phyloP scores from a whole-genome alignment of 2,113 vertebrate genomes.

The Ameiurus melas region DNA sequence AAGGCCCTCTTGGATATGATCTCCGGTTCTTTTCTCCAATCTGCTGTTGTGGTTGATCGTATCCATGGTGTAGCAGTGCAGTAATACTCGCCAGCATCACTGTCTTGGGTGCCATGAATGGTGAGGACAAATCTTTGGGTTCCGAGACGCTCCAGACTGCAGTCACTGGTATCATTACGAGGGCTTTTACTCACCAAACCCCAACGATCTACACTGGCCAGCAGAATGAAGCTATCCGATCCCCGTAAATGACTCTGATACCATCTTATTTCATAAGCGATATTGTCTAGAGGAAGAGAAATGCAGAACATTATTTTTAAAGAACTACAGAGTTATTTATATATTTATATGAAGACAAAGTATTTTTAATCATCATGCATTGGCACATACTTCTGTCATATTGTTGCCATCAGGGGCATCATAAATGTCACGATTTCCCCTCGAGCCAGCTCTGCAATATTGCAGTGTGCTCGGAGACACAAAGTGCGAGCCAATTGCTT shows the following conservation, averaged over 20 bases:
- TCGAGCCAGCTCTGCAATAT: no score
- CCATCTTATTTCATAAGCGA: conserved; percentile 90
- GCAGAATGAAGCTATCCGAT: conserved; percentile 60
- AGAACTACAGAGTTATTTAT: background rate
- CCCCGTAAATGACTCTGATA: conserved; percentile 78
- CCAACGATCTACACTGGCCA: conserved; percentile 80
- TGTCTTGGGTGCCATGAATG: conserved; percentile 82
- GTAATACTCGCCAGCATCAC: conserved; percentile 87
- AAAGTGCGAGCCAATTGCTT: no score
- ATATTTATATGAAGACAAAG: background rate
- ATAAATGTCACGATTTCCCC: no score
- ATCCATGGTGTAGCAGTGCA: conserved; percentile 87
- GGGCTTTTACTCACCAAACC: conserved; percentile 75
- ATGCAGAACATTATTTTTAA: background rate
- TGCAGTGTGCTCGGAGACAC: no score
- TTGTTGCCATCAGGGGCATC: background rate
- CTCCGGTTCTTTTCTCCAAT: conserved; percentile 82
- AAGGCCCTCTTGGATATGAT: conserved; percentile 80
- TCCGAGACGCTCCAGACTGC: conserved; percentile 82
- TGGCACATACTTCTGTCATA: background rate
- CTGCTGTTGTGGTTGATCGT: conserved; percentile 70
- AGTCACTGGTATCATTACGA: conserved; percentile 83
- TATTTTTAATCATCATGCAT: background rate
- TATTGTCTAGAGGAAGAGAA: conserved; percentile 71
- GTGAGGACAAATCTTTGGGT: conserved; percentile 76